Evolutionary conservation across 2,113 vertebrate genomes (phyloP).

Genomic region (Ciconia stormi): DNA sequence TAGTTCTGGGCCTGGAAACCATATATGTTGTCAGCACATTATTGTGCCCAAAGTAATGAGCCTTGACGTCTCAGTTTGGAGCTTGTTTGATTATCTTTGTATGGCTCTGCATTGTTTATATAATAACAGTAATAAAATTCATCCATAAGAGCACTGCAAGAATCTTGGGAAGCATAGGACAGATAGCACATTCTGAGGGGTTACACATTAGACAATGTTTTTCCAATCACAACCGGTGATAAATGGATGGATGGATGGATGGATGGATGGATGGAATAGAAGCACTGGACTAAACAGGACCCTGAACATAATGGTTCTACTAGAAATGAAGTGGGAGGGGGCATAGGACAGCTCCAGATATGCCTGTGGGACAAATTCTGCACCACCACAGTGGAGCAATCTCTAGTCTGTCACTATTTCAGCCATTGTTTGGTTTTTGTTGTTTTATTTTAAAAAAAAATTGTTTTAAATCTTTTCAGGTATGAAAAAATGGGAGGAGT

Average conservation of each 20-base stretch:
- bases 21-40: neutral
- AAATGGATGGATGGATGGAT: neutral
- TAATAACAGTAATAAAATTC: neutral
- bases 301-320: neutral
- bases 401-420: neutral
- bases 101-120: neutral
- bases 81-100: neutral
- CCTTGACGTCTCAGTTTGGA: neutral
- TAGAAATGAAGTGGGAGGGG: neutral
- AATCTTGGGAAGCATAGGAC: neutral
- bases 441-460: too few species aligned
- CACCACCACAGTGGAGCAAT: neutral
- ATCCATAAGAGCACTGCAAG: neutral
- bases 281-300: neutral
- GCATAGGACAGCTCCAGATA: neutral
- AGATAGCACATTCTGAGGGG: too few species aligned
- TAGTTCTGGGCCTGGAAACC: neutral
- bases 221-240: neutral
- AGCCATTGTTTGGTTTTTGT: neutral
- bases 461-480: neutral
- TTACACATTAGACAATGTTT: too few species aligned
- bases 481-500: neutral
- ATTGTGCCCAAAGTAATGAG: neutral
- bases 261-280: neutral
- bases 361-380: neutral